These are phyloP conservation scores for Zaprionus davidi DNA, from an alignment of 1,140 invertebrate genomes.

Conservation along the genomic window DNA sequence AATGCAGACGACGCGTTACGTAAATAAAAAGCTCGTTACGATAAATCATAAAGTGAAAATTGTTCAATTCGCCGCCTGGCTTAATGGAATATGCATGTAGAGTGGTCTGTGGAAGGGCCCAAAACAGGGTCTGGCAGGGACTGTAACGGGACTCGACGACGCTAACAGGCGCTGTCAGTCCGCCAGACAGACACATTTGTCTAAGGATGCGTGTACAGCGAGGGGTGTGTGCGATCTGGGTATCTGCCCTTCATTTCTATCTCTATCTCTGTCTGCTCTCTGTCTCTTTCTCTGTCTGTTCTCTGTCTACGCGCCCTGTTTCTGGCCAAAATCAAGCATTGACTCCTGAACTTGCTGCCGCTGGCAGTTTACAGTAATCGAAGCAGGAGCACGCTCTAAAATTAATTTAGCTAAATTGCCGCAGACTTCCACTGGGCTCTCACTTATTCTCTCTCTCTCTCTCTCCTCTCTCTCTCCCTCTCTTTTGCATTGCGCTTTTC, in stretches of 20 bases:
- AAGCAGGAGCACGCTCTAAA: conserved; percentile 74
- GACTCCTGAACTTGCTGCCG: conserved; percentile 55
- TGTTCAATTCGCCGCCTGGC: conserved; percentile 66
- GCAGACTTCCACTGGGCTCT: conserved; percentile 20
- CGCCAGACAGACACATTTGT: conserved; percentile 59
- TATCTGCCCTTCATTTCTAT: not conserved
- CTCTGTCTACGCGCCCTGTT: conserved; percentile 15
- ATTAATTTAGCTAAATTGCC: conserved; percentile 81
- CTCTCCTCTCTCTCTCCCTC: not conserved
- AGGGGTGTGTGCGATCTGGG: conserved; percentile 23
- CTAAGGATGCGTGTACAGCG: conserved; percentile 57
- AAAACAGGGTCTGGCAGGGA: not conserved
- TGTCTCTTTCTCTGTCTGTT: conserved; percentile 3
- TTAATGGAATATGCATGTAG: conserved; percentile 78
- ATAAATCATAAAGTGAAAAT: conserved; percentile 80
- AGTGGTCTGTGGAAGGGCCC: not conserved
- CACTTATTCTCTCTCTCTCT: conserved; percentile 31
- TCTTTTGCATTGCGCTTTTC: conserved; percentile 72
- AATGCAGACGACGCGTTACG: conserved; percentile 48
- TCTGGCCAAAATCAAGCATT: conserved; percentile 69
- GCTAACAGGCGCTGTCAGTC: conserved; percentile 26
- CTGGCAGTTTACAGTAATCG: conserved; percentile 42
- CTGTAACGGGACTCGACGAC: not conserved
- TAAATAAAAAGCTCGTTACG: conserved; percentile 81
- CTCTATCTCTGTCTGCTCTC: not conserved